Evolutionary conservation across 1,140 invertebrate species (phyloP), one percentile per base, ranked within the genome.

Genomic region (Microplitis demolitor): DNA sequence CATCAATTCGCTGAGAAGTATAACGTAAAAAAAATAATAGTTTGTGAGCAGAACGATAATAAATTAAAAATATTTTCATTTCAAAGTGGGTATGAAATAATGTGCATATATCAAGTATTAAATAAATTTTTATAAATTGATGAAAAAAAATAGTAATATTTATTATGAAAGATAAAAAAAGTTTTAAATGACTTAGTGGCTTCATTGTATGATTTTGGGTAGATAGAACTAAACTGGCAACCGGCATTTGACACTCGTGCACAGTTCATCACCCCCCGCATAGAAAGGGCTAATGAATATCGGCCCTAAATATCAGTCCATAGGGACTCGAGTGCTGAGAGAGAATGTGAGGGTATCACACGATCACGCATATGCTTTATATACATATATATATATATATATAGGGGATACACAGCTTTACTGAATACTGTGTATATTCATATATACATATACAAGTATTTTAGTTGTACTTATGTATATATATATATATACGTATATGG

Each of bases 251-350:
- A 69, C 74, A 71, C 74, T 78, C 75, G 74, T 75, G 74, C 76
- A 75, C 75, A 79, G 76, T 82, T 82, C 78, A 82, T 81, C 82
- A 79, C 78, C 80, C 79, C 75, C 62, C 53, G 8, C 16, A 64
- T 39, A 66, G 45, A 69, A 51, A 56, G 24, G 77, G 84, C 84
- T 87, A 87, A 87, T 87, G 86, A 87, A 87, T 87, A 87, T 86
- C 82, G 80, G 84, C 82, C 84, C 84, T 87, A 86, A 87, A 86
- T 85, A 86, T 87, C 85, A 84, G 83, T 83, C 85, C 85, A 64
- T 77, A 78, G 85, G 84, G 85, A 86, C 78, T 72, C 69, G 70
- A 71, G 68, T 68, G 77, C 68, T 72, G 76, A 69, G 64, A 72
- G 63, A 51, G 54, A 58, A 39, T 33, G 67, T 45, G 45, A 34